phyloP scores from a whole-genome alignment of 2,888 invertebrate genomes.

The Orchesella flavescens region DNA sequence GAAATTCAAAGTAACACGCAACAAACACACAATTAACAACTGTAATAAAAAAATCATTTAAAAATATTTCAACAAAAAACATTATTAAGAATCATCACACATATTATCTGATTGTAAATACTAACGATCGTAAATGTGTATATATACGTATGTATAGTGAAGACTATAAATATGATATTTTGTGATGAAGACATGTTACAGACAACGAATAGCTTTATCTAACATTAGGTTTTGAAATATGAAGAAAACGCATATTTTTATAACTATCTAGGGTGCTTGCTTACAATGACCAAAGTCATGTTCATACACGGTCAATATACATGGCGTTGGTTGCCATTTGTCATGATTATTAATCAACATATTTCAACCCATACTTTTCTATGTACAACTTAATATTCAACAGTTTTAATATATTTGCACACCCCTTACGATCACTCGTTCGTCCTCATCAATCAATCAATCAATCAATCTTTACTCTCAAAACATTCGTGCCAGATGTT shows the following conservation, averaged over 20 bases:
- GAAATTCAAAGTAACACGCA: background rate
- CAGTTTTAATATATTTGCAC: conserved; percentile 1
- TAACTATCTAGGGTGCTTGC: no score
- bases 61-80: conserved; percentile 10
- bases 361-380: background rate
- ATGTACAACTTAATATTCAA: conserved; percentile 47
- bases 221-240: no score
- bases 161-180: no score
- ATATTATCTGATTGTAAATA: conserved; percentile 4
- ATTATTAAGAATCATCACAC: background rate
- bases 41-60: background rate
- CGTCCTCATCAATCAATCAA: background rate
- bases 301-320: no score
- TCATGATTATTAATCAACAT: conserved; percentile 3
- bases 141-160: background rate
- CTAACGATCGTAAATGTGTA: background rate
- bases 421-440: background rate
- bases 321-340: no score
- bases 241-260: no score
- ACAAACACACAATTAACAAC: background rate
- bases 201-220: no score
- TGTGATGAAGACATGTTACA: no score
- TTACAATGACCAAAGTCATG: no score
- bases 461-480: background rate
- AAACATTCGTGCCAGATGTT: background rate